Percentiles rank a stretch among this genome's conserved stretches.
phyloP scores from a whole-genome alignment of 2,797 vertebrate genomes.

The Aldrovandia affinis region DNA sequence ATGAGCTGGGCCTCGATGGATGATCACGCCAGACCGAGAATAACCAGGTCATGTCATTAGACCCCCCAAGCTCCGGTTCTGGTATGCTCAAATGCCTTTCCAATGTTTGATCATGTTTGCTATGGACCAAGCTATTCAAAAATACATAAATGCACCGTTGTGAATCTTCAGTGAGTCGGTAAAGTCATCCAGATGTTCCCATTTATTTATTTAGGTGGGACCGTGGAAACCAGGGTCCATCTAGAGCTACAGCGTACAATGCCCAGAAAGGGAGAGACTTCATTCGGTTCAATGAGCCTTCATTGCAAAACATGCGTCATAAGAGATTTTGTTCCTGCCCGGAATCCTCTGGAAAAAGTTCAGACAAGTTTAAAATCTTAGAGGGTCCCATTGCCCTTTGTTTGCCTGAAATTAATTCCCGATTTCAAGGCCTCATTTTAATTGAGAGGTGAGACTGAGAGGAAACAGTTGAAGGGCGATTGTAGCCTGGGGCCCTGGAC shows the following conservation, averaged over 20 bases:
- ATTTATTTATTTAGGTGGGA: constrained; percentile 16
- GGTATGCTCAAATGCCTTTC: not conserved
- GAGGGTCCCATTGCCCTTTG: not conserved
- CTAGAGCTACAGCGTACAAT: not conserved
- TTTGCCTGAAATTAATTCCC: not conserved
- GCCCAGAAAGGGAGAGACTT: not conserved
- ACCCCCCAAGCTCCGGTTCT: not conserved
- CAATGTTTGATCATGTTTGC: not conserved
- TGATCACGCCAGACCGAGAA: not conserved
- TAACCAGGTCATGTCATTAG: not conserved
- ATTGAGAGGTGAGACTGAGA: not conserved
- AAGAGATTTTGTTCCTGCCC: not conserved
- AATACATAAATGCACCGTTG: not conserved
- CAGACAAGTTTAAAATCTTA: not conserved
- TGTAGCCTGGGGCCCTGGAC: not conserved
- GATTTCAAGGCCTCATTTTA: not conserved
- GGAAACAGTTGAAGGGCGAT: not conserved
- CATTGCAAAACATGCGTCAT: not conserved
- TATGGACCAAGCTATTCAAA: constrained; percentile 2
- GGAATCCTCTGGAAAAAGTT: not conserved
- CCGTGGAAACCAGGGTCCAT: constrained; percentile 29
- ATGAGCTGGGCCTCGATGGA: too few species aligned
- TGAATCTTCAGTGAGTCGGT: not conserved
- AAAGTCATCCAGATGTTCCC: not conserved
- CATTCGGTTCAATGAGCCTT: not conserved